A percentile compares a stretch with the other conserved stretches of the same genome.
These are phyloP conservation scores for Leptoteleia sp. DNA, from an alignment of 1,140 invertebrate genomes.

Conservation along the genomic window DNA sequence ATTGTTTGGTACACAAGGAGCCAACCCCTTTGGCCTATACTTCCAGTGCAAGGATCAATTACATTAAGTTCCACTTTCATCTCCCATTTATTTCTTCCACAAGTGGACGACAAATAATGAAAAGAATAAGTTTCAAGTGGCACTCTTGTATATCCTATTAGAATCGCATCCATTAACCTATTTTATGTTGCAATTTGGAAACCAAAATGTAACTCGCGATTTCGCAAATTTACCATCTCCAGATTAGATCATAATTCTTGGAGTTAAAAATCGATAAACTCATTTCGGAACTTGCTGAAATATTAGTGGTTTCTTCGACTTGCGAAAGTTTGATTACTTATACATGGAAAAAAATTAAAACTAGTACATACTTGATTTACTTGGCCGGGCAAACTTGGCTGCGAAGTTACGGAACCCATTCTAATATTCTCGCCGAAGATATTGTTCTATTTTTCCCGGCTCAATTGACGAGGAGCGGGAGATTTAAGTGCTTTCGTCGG, in stretches of 20 bases:
- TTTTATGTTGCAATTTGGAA: conserved; percentile 28
- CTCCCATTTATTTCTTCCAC: neutral
- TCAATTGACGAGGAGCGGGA: neutral
- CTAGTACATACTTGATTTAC: conserved; percentile 34
- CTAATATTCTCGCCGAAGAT: conserved; percentile 20
- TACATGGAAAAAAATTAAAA: conserved; percentile 40
- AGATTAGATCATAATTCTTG: conserved; percentile 52
- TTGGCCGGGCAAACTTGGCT: conserved; percentile 12
- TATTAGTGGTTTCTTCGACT: conserved; percentile 39
- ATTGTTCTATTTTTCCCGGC: conserved; percentile 22
- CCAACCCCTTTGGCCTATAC: conserved; percentile 10
- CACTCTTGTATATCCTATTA: conserved; percentile 26
- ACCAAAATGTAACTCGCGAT: conserved; percentile 6
- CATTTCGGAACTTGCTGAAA: conserved; percentile 47
- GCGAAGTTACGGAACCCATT: conserved; percentile 25
- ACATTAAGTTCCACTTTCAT: conserved; percentile 25
- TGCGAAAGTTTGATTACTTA: conserved; percentile 47
- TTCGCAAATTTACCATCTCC: conserved; percentile 25
- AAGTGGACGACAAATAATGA: conserved; percentile 6
- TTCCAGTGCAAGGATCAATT: conserved; percentile 17
- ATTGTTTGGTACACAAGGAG: neutral
- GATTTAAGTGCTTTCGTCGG: conserved; percentile 10
- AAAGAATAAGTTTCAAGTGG: conserved; percentile 3
- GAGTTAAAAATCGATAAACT: conserved; percentile 51
- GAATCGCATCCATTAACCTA: conserved; percentile 17